Evolutionary conservation across 1,140 invertebrate genomes (phyloP).

Genomic region (Sarcophaga bullata): DNA sequence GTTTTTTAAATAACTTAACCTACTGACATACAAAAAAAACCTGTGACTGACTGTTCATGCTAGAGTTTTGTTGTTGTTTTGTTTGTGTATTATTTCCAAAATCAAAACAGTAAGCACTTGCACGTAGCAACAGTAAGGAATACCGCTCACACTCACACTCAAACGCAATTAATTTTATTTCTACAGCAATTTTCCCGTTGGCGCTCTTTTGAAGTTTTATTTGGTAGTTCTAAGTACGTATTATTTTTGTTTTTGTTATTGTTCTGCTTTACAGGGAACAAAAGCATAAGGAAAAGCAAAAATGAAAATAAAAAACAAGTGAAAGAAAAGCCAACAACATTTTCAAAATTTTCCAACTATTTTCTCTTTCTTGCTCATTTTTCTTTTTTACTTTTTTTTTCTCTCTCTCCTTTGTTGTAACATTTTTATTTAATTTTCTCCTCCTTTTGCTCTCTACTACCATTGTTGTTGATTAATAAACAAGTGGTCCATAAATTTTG

Average conservation of each 20-base stretch:
- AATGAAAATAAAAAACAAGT: no score
- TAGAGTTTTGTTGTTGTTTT: neutral
- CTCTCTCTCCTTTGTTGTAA: no score
- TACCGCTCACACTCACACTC: neutral
- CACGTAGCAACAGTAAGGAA: no score
- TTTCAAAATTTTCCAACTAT: neutral
- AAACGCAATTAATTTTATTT: neutral
- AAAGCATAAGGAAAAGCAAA: no score
- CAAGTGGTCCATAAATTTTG: neutral
- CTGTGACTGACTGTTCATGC: neutral
- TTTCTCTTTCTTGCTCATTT: neutral
- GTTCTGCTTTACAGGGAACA: no score
- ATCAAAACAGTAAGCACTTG: no score
- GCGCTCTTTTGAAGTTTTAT: neutral
- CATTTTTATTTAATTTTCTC: no score
- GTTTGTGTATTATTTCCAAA: neutral
- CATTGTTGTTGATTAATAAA: conserved; percentile 2
- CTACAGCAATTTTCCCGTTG: neutral
- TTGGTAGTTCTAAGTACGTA: neutral
- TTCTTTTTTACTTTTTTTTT: no score
- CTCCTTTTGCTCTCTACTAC: neutral
- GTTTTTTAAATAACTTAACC: neutral
- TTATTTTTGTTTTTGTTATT: no score
- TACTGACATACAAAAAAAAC: neutral
- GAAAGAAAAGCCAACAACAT: neutral